Evolutionary conservation across 1,140 invertebrate species (phyloP).

Genomic region (Cecropterus lyciades): DNA sequence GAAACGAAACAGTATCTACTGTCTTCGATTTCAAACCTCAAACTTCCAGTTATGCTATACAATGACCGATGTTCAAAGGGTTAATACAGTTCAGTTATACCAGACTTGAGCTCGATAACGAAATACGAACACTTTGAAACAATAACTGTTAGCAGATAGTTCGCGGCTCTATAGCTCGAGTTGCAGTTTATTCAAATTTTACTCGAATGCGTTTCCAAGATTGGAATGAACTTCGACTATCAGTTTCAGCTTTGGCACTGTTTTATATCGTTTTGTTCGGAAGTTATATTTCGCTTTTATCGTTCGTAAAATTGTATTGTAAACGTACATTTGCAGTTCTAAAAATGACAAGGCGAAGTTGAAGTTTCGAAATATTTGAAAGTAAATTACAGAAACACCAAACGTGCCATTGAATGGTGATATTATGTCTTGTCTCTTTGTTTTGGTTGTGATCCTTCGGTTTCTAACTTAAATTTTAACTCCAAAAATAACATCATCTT

Average conservation of each 20-base stretch:
- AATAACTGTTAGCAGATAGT: conserved; percentile 42
- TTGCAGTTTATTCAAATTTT: conserved; percentile 34
- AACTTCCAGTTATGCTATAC: background rate
- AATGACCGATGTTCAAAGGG: conserved; percentile 6
- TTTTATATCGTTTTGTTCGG: conserved; percentile 28
- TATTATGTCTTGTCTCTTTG: no score
- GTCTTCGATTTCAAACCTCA: background rate
- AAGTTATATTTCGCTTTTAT: background rate
- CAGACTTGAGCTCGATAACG: conserved; percentile 28
- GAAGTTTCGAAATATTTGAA: no score
- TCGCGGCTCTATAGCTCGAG: conserved; percentile 1
- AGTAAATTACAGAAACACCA: no score
- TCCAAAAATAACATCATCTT: no score
- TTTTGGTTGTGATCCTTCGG: no score
- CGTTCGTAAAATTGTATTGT: no score
- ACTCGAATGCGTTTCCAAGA: conserved; percentile 27
- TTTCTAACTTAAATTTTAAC: no score
- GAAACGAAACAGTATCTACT: background rate
- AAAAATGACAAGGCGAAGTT: no score
- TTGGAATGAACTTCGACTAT: conserved; percentile 32
- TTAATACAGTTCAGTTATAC: conserved; percentile 27
- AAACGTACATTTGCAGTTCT: no score
- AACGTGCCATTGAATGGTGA: no score
- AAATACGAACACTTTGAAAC: conserved; percentile 44
- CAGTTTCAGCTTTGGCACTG: conserved; percentile 36